Percentiles rank a stretch among this genome's conserved stretches.
phyloP scores from a whole-genome alignment of 2,888 invertebrate genomes.

The Parelbella ahira region DNA sequence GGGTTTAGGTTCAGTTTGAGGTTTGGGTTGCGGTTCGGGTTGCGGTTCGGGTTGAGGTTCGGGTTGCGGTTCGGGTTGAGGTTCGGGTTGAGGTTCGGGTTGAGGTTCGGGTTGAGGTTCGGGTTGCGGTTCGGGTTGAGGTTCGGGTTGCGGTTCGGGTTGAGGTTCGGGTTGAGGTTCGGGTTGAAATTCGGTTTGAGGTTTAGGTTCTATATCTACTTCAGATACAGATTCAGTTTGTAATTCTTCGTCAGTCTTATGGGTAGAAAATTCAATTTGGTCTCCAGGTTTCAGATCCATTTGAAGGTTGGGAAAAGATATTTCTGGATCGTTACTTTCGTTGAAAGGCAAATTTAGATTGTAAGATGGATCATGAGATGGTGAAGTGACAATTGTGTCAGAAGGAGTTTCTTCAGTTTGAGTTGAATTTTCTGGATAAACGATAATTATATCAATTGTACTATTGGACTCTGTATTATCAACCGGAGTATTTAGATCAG shows the following conservation, averaged over 20 bases:
- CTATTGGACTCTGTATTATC: conserved; percentile 1
- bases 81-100: no score
- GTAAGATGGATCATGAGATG: conserved; percentile 3
- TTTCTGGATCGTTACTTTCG: neutral
- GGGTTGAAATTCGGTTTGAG: no score
- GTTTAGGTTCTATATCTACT: neutral
- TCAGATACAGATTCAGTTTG: neutral
- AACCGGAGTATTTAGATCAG: neutral
- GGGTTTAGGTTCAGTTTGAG: conserved; percentile 6
- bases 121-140: no score
- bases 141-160: no score
- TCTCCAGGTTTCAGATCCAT: neutral
- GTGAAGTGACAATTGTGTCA: neutral
- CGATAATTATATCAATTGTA: conserved; percentile 14
- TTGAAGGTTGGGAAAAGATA: neutral
- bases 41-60: no score
- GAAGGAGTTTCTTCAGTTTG: conserved; percentile 1
- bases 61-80: no score
- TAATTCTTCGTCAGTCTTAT: neutral
- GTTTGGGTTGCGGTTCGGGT: no score
- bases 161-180: no score
- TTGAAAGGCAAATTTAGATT: no score
- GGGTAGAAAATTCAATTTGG: no score
- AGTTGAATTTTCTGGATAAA: conserved; percentile 29
- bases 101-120: no score